A percentile compares a stretch with the other conserved stretches of the same genome.
These are phyloP conservation scores for Sepiola atlantica DNA, from an alignment of 2,888 invertebrate genomes.

Conservation along the genomic window DNA sequence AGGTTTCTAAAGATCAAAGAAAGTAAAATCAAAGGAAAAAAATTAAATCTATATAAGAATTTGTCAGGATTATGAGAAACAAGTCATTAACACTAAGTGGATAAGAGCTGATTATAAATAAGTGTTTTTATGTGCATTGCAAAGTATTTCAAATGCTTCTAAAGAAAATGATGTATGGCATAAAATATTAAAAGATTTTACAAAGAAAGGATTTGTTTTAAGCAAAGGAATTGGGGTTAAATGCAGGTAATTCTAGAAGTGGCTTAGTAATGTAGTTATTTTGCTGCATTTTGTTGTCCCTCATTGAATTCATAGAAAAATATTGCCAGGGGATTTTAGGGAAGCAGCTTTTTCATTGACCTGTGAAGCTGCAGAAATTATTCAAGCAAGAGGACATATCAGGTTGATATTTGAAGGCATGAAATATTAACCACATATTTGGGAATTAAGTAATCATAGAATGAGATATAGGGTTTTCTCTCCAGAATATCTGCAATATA, in stretches of 20 bases:
- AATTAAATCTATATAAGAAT: background rate
- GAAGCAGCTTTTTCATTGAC: constrained; percentile 6
- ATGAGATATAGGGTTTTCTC: background rate
- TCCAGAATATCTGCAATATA: constrained; percentile 39
- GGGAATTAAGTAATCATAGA: constrained; percentile 39
- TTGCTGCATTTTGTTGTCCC: constrained; percentile 36
- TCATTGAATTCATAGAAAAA: constrained; percentile 46
- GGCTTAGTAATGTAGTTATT: constrained; percentile 24
- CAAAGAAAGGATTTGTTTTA: constrained; percentile 35
- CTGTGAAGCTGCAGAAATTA: constrained; percentile 39
- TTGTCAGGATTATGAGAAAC: constrained; percentile 43
- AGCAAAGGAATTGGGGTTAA: constrained; percentile 45
- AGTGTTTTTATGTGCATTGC: constrained; percentile 44
- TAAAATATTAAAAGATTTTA: constrained; percentile 39
- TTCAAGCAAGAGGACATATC: constrained; percentile 45
- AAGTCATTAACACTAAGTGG: constrained; percentile 46
- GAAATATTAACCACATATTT: constrained; percentile 45
- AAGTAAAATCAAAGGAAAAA: background rate
- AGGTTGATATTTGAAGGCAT: constrained; percentile 45
- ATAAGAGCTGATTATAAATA: constrained; percentile 43
- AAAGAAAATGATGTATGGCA: constrained; percentile 46
- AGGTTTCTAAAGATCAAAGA: constrained; percentile 38
- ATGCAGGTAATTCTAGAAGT: constrained; percentile 38
- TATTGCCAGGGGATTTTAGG: constrained; percentile 40
- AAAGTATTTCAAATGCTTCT: constrained; percentile 46